Evolutionary conservation across 2,113 vertebrate genomes (phyloP), one percentile per base, ranked within the genome.

Genomic region (Rhegmatorhina hoffmannsi): DNA sequence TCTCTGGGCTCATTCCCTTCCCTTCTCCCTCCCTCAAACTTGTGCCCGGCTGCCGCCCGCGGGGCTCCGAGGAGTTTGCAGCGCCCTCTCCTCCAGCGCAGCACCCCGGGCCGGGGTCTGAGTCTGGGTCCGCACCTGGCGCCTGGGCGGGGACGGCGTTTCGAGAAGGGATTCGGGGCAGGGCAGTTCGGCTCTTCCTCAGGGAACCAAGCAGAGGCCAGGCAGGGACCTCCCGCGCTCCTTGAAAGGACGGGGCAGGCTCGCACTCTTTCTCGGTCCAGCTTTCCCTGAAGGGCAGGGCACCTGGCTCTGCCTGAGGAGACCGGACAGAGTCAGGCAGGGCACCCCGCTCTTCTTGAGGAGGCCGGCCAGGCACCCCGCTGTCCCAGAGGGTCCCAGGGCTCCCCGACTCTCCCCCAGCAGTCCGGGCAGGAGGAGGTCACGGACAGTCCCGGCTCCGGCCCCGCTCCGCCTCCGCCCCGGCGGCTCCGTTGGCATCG

Each of bases 1-100:
- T 34, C 20, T 11, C 20, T 2, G 31, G 40, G 28, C 6, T 67
- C 15, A 6, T 75, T 33, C 34, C 52, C 33, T 70, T 33, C 33
- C 52, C 31, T 67, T 5, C 26, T 19, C 11, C 21, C 29, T 70
- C 68, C 64, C 17, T 38, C 67, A 52, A 97, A 97, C 95, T 98
- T 92, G 72, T 20, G 73, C 20, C 84, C 33, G 24, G 25, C 62
- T 15, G 49, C 28, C 21, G 17, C n/a, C 44, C 26, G 25, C 38
- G 21, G 23, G 43, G 68, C 40, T 67, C 50, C 9, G 23, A 16
- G 26, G 28, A 88, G 40, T 44, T 40, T 14, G 21, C 9, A 43
- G 56, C 28, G 26, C 31, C 29, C 33, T 20, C 11, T 52, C 8
- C 21, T 26, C 20, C 13, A 10, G 9, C 13, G 40, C 40, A 40